Percentiles rank a stretch among this genome's conserved stretches.
Evolutionary conservation across 2,797 vertebrate species (phyloP).

Genomic region (Apogon talboti): DNA sequence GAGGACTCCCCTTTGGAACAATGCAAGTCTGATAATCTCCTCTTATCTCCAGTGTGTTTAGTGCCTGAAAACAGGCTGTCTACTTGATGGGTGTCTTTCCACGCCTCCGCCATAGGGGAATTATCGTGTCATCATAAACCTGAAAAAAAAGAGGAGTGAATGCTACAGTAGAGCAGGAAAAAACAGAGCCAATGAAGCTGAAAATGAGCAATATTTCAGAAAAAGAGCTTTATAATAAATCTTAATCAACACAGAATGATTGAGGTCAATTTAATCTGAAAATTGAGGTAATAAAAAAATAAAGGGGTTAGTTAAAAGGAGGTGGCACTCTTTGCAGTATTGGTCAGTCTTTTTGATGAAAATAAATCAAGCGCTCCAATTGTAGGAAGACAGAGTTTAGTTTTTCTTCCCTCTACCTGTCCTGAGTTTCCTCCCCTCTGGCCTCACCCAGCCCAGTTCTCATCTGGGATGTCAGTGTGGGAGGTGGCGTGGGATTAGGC

Average conservation of each 20-base stretch:
- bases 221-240: background rate
- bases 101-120: conserved; percentile 31
- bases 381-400: conserved; percentile 15
- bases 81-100: conserved; percentile 65
- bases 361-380: background rate
- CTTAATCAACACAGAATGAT: background rate
- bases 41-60: conserved; percentile 78
- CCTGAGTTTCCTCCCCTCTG: conserved; percentile 20
- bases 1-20: conserved; percentile 75
- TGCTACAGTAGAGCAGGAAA: background rate
- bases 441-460: conserved; percentile 37
- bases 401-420: conserved; percentile 25
- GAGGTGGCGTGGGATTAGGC: conserved; percentile 50
- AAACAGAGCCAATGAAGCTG: background rate
- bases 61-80: conserved; percentile 74
- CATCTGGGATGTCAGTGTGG: conserved; percentile 43
- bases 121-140: conserved; percentile 48
- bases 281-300: background rate
- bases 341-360: background rate
- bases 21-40: conserved; percentile 77
- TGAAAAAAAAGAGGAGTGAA: conserved; percentile 26
- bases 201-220: background rate
- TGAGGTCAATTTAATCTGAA: too few species aligned
- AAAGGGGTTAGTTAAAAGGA: background rate
- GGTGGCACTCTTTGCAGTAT: background rate